A percentile compares a stretch with the other conserved stretches of the same genome.
phyloP scores from a whole-genome alignment of 1,140 invertebrate species.

The Onthophagus taurus region DNA sequence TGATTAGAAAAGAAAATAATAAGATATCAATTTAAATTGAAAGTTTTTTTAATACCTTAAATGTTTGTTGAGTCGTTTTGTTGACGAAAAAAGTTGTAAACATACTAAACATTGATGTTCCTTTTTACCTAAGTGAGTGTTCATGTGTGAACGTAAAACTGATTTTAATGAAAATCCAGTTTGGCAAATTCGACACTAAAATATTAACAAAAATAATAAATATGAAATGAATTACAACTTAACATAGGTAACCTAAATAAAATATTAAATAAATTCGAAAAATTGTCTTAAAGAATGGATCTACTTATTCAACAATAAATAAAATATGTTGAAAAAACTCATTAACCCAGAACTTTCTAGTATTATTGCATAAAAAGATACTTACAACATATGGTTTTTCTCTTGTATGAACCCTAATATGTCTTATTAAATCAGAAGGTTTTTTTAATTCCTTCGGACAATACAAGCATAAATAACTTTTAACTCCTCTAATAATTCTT shows the following conservation, averaged over 20 bases:
- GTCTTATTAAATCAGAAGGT: constrained; percentile 36
- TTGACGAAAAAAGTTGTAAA: constrained; percentile 16
- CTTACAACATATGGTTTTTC: constrained; percentile 31
- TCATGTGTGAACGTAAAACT: constrained; percentile 26
- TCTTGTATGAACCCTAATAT: constrained; percentile 33
- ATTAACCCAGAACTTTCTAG: neutral
- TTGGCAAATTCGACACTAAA: constrained; percentile 27
- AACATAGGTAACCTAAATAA: too few relatives aligned
- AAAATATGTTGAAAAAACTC: neutral
- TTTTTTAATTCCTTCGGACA: constrained; percentile 35
- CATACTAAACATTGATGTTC: constrained; percentile 18
- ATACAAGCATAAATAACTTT: constrained; percentile 31
- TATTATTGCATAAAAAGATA: neutral
- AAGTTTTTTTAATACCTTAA: constrained; percentile 14
- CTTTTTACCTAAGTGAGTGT: constrained; percentile 20
- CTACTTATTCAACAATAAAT: too few relatives aligned
- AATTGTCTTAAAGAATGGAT: too few relatives aligned
- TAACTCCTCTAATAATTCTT: constrained; percentile 25
- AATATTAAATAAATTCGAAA: too few relatives aligned
- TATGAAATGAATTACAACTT: neutral
- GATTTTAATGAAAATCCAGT: constrained; percentile 29
- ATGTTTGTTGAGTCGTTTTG: constrained; percentile 17
- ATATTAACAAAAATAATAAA: constrained; percentile 9
- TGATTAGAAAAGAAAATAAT: too few relatives aligned
- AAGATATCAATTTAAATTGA: too few relatives aligned